These are phyloP conservation scores for Pseudotriccus pelzelni DNA, from an alignment of 2,797 vertebrate genomes.

Conservation along the genomic window DNA sequence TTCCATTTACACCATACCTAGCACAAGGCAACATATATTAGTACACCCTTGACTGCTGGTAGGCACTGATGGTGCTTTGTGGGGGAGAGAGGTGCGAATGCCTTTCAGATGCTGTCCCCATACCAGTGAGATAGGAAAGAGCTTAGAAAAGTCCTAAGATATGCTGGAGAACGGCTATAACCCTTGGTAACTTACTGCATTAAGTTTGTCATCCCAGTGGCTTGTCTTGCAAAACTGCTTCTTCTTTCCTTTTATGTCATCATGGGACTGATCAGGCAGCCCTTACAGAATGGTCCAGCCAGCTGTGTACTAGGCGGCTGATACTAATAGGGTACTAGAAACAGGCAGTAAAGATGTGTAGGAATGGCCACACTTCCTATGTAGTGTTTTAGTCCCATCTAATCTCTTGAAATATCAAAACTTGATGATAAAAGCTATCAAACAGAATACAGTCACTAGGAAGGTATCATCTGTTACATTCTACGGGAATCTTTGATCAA, in stretches of 20 bases:
- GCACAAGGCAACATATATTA: background rate
- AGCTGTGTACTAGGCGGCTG: background rate
- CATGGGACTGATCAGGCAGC: background rate
- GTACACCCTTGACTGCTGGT: background rate
- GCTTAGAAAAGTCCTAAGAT: background rate
- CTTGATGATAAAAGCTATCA: background rate
- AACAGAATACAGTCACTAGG: background rate
- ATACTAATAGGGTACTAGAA: background rate
- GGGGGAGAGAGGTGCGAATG: background rate
- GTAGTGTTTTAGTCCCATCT: background rate
- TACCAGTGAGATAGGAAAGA: background rate
- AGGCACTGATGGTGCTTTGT: background rate
- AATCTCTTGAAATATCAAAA: background rate
- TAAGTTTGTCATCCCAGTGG: background rate
- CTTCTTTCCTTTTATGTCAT: background rate
- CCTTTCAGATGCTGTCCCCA: background rate
- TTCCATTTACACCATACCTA: background rate
- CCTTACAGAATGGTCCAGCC: background rate
- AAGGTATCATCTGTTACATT: background rate
- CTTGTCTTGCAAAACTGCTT: background rate
- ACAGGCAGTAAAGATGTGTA: fast-evolving
- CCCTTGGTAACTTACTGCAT: background rate
- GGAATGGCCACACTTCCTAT: background rate
- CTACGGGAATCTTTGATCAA: background rate
- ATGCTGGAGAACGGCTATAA: fast-evolving